These are phyloP conservation scores for Mesitornis unicolor DNA, from an alignment of 2,113 vertebrate species.

Conservation along the genomic window DNA sequence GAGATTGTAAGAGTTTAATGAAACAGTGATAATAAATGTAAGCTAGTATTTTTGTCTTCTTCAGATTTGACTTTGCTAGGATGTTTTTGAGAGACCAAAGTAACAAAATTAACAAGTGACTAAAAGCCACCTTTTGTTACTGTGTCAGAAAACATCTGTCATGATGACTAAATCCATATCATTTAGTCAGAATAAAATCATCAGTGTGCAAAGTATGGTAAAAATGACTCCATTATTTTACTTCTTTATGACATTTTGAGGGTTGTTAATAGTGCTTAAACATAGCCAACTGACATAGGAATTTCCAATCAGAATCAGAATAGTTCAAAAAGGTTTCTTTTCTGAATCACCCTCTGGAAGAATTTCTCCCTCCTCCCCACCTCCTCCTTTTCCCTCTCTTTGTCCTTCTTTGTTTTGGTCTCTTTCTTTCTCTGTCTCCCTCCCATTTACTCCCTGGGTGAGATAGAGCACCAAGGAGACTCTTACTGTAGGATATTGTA, in stretches of 20 bases:
- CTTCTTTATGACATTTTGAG: neutral
- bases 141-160: neutral
- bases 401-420: neutral
- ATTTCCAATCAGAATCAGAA: neutral
- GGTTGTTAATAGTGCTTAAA: neutral
- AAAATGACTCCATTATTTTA: neutral
- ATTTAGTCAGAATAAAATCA: neutral
- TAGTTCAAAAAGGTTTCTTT: neutral
- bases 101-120: neutral
- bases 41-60: constrained; percentile 1
- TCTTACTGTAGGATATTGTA: neutral
- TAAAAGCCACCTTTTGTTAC: neutral
- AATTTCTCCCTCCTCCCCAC: neutral
- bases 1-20: constrained; percentile 22
- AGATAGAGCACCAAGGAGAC: neutral
- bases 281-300: neutral
- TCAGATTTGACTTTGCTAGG: constrained; percentile 3
- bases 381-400: rapidly evolving
- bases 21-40: constrained; percentile 22
- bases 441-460: neutral
- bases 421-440: neutral
- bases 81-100: constrained; percentile 1
- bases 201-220: neutral
- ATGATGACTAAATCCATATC: neutral
- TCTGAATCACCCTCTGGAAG: neutral